Base-by-base conservation (phyloP, 1,140 invertebrate species). In the Cydia strobilella region DNA sequence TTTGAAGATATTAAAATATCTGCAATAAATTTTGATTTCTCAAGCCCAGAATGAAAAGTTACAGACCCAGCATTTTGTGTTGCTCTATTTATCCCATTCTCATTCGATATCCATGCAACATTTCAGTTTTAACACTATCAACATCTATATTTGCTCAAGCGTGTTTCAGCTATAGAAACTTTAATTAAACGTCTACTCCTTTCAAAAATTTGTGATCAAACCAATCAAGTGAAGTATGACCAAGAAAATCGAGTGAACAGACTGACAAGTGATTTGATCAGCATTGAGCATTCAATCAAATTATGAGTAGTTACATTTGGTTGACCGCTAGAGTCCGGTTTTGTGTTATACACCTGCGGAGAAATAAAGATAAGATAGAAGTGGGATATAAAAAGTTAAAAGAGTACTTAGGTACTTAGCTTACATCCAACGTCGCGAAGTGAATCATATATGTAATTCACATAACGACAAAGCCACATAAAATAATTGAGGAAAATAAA, bases 281-380 rank as follows among this genome's bases (percentile, higher is more conserved):
- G 89, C 85, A 35, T 69, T 83, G 90, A 90, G 84, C 85, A 90
- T 84, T 86, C 83, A 89, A 84, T 82, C 80, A 85, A 84, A 81
- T 82, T 78, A 86, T 86, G 79, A 90, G 86, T 93, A 93, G 88
- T 93, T 93, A 93, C 93, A 92, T 93, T 93, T 90, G 88, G 90
- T 90, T 93, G 93, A 90, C 92, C 93, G 89, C 87, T 93, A 88
- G 93, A 88, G 81, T 93, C 93, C 92, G 91, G 85, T 93, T 93
- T 93, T 91, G 92, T 92, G 90, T 93, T 93, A 93, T 93, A 93
- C 90, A 93, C 93, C 93, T 93, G 93, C 88, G 90, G 87, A 93
- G 87, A 93, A 90, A 90, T 89, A 93, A 93, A 90, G 75, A 86
- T 84, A 93, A 89, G 88, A 88, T 87, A 92, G 86, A 89, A 86